Base-by-base conservation (phyloP, 2,888 invertebrate species). In the Cacoxenus indagator region DNA sequence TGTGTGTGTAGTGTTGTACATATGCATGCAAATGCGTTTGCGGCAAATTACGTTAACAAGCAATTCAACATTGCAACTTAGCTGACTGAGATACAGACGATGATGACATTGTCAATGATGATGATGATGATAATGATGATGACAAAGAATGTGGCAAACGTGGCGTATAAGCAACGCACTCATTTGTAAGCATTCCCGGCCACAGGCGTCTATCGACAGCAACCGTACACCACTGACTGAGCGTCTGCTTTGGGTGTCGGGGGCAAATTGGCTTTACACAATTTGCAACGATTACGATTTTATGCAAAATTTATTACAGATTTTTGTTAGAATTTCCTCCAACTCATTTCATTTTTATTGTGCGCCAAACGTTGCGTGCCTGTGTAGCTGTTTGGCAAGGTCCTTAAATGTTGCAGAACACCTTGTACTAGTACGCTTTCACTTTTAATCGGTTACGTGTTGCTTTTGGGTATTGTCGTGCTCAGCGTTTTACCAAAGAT, bases 281-380 rank as follows among this genome's bases (percentile, higher is more conserved):
- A 65, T 62, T 69, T 73, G 68, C 62, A 75, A 81, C 74, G 74
- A 74, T 70, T 82, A 81, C 74, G 74, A 74, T 70, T 82, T 72
- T 78, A 55, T 73, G 71, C 64, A 59, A 59, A 59, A 31, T 59
- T 59, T 59, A 59, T 59, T 27, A 57, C 57, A 27, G 27, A 57
- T 57, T 57, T 57, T 22, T 51, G 37, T 37, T 11, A 57, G 29
- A 17, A 57, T 57, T 27, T 57, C n/a, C 14, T 57, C 29, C 57
- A 65, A 6, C 22, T 22, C 1, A 1, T 3, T 19, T 51, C 51
- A 1, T 22, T 55, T 8, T 19, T 31, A 29, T 29, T 17, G 19
- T 19, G 19, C 19, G 37, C 37, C 37, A 37, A 37, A 5, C 37
- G 37, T 11, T 0, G 37, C 37, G 1, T 37, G 37, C 37, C 9